Conservation (phyloP, 2,888 invertebrate species). For the Bellardia bayeri region DNA sequence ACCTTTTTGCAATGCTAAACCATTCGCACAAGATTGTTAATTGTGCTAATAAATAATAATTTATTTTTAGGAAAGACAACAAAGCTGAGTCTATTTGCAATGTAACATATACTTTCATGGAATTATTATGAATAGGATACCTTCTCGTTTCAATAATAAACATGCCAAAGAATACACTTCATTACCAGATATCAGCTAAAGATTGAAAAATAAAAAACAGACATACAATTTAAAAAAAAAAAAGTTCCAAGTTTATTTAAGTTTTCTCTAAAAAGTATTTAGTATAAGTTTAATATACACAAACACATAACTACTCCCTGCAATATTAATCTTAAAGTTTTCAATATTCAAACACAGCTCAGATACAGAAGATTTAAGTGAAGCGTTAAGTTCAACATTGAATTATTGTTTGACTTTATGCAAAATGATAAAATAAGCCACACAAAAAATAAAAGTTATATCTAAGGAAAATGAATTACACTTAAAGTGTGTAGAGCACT, state of each 20-base stretch:
- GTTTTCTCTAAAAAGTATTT: constrained; percentile 47
- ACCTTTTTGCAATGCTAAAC: no score
- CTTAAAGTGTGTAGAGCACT: constrained; percentile 11
- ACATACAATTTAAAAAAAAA: background rate
- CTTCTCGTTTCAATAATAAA: constrained; percentile 30
- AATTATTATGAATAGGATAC: background rate
- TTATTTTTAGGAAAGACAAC: no score
- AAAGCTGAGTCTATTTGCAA: no score
- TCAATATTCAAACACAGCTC: constrained; percentile 8
- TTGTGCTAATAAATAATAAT: no score
- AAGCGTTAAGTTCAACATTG: constrained; percentile 46
- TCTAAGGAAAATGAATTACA: constrained; percentile 10
- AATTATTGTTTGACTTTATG: constrained; percentile 41
- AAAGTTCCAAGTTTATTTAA: constrained; percentile 58
- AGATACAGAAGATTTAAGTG: constrained; percentile 16
- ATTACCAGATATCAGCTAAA: constrained; percentile 55
- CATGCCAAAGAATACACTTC: constrained; percentile 33
- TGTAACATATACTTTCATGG: no score
- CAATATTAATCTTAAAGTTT: constrained; percentile 39
- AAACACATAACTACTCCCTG: background rate
- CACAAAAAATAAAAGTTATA: constrained; percentile 17
- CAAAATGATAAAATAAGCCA: constrained; percentile 28
- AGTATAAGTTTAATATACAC: constrained; percentile 37
- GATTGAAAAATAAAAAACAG: constrained; percentile 4
- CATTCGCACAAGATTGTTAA: no score